phyloP scores from a whole-genome alignment of 2,113 vertebrate genomes.

The Tetrax tetrax region DNA sequence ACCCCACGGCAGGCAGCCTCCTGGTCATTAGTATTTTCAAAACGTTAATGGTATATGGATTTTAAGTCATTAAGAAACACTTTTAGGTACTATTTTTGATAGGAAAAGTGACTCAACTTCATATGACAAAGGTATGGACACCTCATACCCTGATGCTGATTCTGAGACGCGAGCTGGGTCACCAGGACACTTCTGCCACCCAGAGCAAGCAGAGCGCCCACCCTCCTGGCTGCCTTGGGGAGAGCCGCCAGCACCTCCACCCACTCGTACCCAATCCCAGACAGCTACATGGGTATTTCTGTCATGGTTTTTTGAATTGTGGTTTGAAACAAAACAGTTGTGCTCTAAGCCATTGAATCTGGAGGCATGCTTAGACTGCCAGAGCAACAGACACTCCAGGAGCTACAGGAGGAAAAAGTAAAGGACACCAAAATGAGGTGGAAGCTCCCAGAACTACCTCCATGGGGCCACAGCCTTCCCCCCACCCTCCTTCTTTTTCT shows the following conservation, averaged over 20 bases:
- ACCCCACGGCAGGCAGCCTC: neutral
- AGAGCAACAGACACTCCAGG: neutral
- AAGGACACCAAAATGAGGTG: neutral
- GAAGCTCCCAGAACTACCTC: neutral
- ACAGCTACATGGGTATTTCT: neutral
- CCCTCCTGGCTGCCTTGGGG: neutral
- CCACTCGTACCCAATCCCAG: neutral
- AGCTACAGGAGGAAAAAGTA: neutral
- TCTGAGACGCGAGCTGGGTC: neutral
- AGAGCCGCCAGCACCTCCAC: neutral
- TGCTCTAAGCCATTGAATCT: neutral
- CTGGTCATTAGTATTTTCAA: neutral
- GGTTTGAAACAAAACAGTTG: neutral
- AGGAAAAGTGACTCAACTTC: neutral
- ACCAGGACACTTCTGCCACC: neutral
- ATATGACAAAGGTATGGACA: neutral
- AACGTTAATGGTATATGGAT: accelerated
- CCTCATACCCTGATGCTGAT: neutral
- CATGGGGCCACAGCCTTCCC: neutral
- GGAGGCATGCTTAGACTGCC: neutral
- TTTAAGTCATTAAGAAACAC: neutral
- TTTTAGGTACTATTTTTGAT: neutral
- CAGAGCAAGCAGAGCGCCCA: neutral
- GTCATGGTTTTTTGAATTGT: neutral
- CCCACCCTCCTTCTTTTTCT: neutral